A percentile compares a stretch with the other conserved stretches of the same genome.
Evolutionary conservation across 1,140 invertebrate species (phyloP).

Genomic region (Bombus waltoni): DNA sequence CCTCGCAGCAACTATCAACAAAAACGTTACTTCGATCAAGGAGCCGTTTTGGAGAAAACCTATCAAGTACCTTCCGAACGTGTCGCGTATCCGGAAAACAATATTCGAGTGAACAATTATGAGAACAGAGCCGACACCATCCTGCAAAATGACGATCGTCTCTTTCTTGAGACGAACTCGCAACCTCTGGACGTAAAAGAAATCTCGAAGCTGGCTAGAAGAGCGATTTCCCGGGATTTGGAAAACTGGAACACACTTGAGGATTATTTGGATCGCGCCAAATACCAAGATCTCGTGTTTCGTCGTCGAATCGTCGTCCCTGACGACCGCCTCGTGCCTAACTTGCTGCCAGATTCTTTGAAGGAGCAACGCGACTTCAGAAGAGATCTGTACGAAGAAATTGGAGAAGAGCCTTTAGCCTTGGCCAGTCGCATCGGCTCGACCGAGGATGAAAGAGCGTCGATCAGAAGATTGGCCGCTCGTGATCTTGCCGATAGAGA

Average conservation of each 20-base stretch:
- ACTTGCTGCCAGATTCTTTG: background rate
- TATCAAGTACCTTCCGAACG: conserved; percentile 60
- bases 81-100: background rate
- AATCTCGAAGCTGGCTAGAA: conserved; percentile 53
- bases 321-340: background rate
- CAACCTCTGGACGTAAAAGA: conserved; percentile 27
- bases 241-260: conserved; percentile 60
- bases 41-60: conserved; percentile 58
- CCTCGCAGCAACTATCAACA: conserved; percentile 26
- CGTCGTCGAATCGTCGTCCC: conserved; percentile 11
- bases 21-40: conserved; percentile 58
- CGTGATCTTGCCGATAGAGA: background rate
- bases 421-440: background rate
- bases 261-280: conserved; percentile 35
- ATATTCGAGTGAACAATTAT: background rate
- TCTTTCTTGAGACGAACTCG: background rate
- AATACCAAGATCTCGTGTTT: conserved; percentile 27
- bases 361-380: background rate
- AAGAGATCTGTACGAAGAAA: conserved; percentile 17
- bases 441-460: background rate
- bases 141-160: background rate
- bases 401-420: background rate
- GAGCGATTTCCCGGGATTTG: conserved; percentile 51
- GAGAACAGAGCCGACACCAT: background rate
- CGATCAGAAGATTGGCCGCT: background rate